Conservation (phyloP, 2,888 invertebrate genomes). For the Eulithis prunata region DNA sequence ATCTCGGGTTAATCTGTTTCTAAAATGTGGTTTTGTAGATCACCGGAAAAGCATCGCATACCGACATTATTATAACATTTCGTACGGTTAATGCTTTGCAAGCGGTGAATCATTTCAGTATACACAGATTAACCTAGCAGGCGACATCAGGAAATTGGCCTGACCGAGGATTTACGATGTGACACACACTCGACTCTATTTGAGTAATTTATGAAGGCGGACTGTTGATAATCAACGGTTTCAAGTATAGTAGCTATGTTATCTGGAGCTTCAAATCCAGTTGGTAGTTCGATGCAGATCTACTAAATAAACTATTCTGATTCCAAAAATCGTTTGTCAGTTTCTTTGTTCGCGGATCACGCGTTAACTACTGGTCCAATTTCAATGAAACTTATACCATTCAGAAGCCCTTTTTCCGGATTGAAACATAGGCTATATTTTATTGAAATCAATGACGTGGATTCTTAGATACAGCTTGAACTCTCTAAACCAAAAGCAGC, state of each 20-base stretch:
- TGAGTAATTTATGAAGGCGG: conserved; percentile 40
- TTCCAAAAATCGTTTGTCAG: too few relatives aligned
- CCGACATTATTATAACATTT: conserved; percentile 42
- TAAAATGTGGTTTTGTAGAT: conserved; percentile 9
- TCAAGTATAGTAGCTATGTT: conserved; percentile 3
- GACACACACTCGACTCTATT: conserved; percentile 35
- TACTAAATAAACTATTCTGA: too few relatives aligned
- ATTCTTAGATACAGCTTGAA: too few relatives aligned
- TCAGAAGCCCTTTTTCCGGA: too few relatives aligned
- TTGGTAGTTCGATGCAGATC: conserved; percentile 6
- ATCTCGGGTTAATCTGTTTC: background rate
- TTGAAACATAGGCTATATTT: too few relatives aligned
- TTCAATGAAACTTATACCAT: too few relatives aligned
- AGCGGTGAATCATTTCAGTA: conserved; percentile 42
- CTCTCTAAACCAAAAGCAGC: too few relatives aligned
- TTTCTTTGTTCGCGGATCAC: too few relatives aligned
- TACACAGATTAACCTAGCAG: conserved; percentile 39
- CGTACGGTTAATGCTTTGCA: conserved; percentile 32
- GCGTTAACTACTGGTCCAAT: too few relatives aligned
- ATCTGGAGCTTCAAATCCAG: background rate
- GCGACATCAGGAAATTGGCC: conserved; percentile 44
- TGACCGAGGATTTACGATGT: conserved; percentile 43
- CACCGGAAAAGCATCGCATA: conserved; percentile 42
- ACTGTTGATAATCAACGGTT: conserved; percentile 24
- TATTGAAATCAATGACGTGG: too few relatives aligned